Conservation (phyloP, 1,140 invertebrate genomes). For the Drosophila nannoptera region DNA sequence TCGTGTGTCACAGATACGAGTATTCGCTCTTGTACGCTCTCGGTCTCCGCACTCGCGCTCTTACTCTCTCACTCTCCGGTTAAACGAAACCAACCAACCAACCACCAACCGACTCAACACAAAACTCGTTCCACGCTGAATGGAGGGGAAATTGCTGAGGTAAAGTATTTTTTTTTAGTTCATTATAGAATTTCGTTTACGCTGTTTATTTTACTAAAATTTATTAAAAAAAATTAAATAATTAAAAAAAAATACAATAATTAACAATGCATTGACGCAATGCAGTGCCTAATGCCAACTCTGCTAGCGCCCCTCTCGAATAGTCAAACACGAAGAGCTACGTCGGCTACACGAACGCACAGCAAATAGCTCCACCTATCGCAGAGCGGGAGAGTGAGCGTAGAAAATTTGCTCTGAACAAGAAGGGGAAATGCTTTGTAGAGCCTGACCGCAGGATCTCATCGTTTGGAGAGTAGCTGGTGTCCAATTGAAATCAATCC, state of each 20-base stretch:
- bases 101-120: conserved; percentile 14
- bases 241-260: too few relatives aligned
- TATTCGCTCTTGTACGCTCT: neutral
- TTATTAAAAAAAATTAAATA: neutral
- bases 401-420: conserved; percentile 19
- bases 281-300: neutral
- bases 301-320: conserved; percentile 15
- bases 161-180: too few relatives aligned
- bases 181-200: neutral
- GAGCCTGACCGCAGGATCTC: conserved; percentile 19
- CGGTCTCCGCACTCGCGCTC: conserved; percentile 16
- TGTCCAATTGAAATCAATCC: neutral
- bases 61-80: conserved; percentile 7
- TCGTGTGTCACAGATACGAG: conserved; percentile 13
- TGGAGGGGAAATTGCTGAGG: conserved; percentile 18
- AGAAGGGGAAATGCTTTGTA: conserved; percentile 25
- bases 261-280: too few relatives aligned
- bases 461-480: conserved; percentile 1
- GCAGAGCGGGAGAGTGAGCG: conserved; percentile 30
- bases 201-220: neutral
- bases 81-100: conserved; percentile 21
- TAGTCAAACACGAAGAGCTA: conserved; percentile 9
- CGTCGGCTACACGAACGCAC: conserved; percentile 18
- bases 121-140: conserved; percentile 32
- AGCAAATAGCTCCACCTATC: conserved; percentile 43